These are phyloP conservation scores for Meloidogyne chitwoodi DNA, from an alignment of 1,140 invertebrate species.

Conservation along the genomic window DNA sequence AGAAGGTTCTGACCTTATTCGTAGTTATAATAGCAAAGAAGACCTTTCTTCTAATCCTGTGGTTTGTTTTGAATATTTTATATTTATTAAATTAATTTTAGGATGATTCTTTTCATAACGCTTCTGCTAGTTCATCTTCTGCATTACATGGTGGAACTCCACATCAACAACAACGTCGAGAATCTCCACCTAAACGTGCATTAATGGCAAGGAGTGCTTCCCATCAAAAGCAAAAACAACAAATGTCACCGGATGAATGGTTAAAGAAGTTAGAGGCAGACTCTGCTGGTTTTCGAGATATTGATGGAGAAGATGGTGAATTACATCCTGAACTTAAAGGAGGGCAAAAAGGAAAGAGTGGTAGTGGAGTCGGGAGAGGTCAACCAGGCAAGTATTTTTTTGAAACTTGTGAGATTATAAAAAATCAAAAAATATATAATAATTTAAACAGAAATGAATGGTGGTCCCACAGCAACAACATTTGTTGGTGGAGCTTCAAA, in stretches of 20 bases:
- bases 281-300: constrained; percentile 32
- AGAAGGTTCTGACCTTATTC: constrained; percentile 49
- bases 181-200: constrained; percentile 22
- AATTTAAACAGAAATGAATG: not conserved
- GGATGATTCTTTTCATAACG: not conserved
- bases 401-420: not conserved
- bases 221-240: constrained; percentile 39
- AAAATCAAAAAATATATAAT: not conserved
- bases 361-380: not conserved
- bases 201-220: constrained; percentile 3
- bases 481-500: not conserved
- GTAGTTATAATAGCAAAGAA: constrained; percentile 56
- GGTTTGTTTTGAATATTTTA: not conserved
- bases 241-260: constrained; percentile 52
- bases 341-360: not conserved
- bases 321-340: not conserved
- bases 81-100: not conserved
- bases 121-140: not conserved
- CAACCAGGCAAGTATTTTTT: constrained; percentile 1
- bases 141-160: not conserved
- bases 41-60: constrained; percentile 37
- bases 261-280: constrained; percentile 43
- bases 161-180: constrained; percentile 6
- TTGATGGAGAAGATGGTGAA: constrained; percentile 40
- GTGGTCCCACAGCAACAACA: not conserved